These are phyloP conservation scores for Aurelia sp. DNA, from an alignment of 30 jellyfish, hydroid and myxozoan genomes.

Conservation along the genomic window DNA sequence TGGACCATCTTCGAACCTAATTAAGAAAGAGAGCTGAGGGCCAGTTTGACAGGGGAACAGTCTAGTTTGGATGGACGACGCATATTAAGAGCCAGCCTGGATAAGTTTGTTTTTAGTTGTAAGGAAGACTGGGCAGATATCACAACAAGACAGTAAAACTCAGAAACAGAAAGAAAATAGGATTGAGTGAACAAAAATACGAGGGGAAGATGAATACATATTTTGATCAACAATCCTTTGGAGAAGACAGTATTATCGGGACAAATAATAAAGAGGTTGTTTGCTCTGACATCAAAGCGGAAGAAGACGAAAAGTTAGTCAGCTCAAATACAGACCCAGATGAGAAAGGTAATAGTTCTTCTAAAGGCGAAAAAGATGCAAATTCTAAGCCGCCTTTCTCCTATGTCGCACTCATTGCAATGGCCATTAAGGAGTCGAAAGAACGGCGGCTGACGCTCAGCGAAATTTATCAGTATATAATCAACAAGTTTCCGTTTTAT, in stretches of 20 bases:
- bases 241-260: constrained; percentile 1
- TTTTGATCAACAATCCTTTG: constrained; percentile 53
- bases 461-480: constrained; percentile 88
- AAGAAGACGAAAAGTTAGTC: constrained; percentile 13
- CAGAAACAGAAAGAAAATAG: too few species aligned
- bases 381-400: constrained; percentile 95
- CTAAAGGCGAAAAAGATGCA: constrained; percentile 59
- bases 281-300: neutral
- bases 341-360: neutral
- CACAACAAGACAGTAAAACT: too few species aligned
- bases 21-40: neutral
- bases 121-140: too few species aligned
- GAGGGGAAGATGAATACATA: constrained; percentile 24
- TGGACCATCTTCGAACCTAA: constrained; percentile 29
- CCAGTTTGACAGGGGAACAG: constrained; percentile 3
- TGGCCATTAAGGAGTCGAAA: constrained; percentile 89
- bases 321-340: constrained; percentile 6
- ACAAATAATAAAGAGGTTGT: neutral
- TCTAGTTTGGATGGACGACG: neutral
- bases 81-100: neutral
- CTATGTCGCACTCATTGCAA: constrained; percentile 95
- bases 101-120: constrained; percentile 6
- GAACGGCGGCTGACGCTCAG: constrained; percentile 84
- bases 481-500: constrained; percentile 91
- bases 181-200: neutral